Evolutionary conservation across 2,113 vertebrate genomes (phyloP).

Genomic region (Lota lota): DNA sequence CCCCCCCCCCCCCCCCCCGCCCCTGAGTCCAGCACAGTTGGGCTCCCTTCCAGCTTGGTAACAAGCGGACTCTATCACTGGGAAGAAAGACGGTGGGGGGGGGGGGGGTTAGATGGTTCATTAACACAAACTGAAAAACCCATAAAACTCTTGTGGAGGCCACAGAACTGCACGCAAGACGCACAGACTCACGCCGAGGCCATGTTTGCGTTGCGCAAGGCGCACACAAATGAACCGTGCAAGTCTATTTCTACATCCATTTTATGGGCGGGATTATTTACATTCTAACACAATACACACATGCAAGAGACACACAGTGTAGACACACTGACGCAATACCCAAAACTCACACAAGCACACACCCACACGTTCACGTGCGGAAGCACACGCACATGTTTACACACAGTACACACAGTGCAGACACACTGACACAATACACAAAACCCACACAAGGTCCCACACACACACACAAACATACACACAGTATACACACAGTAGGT

Average conservation of each 20-base stretch:
- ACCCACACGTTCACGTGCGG: no score
- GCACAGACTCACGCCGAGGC: slow-evolving; percentile 55
- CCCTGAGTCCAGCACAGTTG: slow-evolving; percentile 56
- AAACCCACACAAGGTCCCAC: slow-evolving; percentile 18
- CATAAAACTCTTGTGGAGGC: slow-evolving; percentile 33
- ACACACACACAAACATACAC: slow-evolving; percentile 22
- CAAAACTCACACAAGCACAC: not conserved
- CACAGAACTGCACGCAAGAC: slow-evolving; percentile 34
- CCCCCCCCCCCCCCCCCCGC: slow-evolving; percentile 59
- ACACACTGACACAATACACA: not conserved
- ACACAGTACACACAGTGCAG: not conserved
- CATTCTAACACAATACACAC: not conserved
- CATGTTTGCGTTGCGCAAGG: slow-evolving; percentile 46
- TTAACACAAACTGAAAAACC: slow-evolving; percentile 53
- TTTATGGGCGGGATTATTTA: not conserved
- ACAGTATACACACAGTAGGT: slow-evolving; percentile 1
- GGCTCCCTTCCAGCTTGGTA: slow-evolving; percentile 51
- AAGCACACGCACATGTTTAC: not conserved
- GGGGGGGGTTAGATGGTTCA: slow-evolving; percentile 28
- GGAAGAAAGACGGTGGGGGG: slow-evolving; percentile 21
- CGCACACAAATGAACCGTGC: slow-evolving; percentile 60
- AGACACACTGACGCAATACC: not conserved
- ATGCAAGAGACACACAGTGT: slow-evolving; percentile 5
- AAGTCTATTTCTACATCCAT: slow-evolving; percentile 51
- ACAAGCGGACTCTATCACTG: slow-evolving; percentile 44